Evolutionary conservation across 2,113 vertebrate species (phyloP).

Genomic region (Motacilla alba): DNA sequence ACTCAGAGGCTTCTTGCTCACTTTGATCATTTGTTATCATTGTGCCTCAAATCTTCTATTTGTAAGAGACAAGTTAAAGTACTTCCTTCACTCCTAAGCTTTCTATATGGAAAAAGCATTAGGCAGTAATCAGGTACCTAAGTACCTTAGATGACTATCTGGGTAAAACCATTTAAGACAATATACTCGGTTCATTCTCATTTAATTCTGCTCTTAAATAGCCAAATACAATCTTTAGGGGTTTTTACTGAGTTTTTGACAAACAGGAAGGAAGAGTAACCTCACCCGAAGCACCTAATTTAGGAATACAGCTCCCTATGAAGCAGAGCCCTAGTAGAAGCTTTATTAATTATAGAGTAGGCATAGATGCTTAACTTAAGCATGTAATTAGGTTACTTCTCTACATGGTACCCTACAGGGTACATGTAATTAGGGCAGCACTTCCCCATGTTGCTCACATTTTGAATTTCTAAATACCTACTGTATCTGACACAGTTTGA

Average conservation of each 20-base stretch:
- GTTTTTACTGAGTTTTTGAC: not conserved
- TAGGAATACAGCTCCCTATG: not conserved
- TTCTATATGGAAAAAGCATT: not conserved
- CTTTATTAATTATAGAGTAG: not conserved
- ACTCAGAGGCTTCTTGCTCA: not conserved
- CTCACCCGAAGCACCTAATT: not conserved
- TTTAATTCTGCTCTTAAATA: not conserved
- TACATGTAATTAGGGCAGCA: not conserved
- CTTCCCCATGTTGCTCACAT: not conserved
- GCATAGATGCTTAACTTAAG: not conserved
- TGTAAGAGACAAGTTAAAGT: not conserved
- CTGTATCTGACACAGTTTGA: not conserved
- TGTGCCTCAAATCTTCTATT: not conserved
- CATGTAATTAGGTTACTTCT: not conserved
- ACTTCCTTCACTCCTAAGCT: not conserved
- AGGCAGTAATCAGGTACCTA: conserved; percentile 5
- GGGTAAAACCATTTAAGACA: not conserved
- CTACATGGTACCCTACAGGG: not conserved
- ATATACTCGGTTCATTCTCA: not conserved
- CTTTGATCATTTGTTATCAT: not conserved
- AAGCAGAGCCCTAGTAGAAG: not conserved
- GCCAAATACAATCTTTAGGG: not conserved
- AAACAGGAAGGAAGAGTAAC: not conserved
- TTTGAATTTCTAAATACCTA: not conserved
- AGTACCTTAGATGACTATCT: conserved; percentile 8